These are phyloP conservation scores for Rhincodon typus DNA, from an alignment of 2,797 vertebrate species.

Conservation along the genomic window DNA sequence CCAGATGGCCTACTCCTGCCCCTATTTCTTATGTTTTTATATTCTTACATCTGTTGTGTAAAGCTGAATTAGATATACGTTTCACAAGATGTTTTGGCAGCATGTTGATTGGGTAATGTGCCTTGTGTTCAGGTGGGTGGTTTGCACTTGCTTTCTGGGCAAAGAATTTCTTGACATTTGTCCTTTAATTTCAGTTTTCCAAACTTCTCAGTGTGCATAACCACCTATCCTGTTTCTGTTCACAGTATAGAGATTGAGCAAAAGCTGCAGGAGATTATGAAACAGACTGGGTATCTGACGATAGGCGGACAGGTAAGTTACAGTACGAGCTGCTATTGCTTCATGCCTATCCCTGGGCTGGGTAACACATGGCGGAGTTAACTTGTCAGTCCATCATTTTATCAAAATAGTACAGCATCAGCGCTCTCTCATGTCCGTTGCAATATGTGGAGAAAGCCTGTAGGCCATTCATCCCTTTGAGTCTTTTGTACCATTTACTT, in stretches of 20 bases:
- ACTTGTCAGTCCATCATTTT: background rate
- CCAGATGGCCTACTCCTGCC: too few species aligned
- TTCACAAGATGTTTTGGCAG: background rate
- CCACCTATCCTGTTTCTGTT: background rate
- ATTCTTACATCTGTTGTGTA: background rate
- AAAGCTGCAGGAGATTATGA: slow-evolving; percentile 93
- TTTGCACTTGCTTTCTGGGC: background rate
- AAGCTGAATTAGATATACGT: background rate
- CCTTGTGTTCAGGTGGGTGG: background rate
- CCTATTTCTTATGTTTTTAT: too few species aligned
- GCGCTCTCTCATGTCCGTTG: background rate
- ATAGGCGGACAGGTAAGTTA: slow-evolving; percentile 79
- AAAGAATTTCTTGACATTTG: background rate
- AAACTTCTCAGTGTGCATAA: background rate
- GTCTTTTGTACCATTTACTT: background rate
- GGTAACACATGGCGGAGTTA: background rate
- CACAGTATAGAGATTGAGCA: slow-evolving; percentile 86
- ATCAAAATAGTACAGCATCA: background rate
- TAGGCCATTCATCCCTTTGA: background rate
- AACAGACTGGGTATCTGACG: slow-evolving; percentile 86
- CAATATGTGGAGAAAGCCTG: background rate
- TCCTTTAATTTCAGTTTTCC: background rate
- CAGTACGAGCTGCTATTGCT: background rate
- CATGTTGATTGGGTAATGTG: too few species aligned
- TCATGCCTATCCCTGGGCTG: too few species aligned